Conservation (phyloP, 2,797 vertebrate genomes). For the Takifugu rubripes region DNA sequence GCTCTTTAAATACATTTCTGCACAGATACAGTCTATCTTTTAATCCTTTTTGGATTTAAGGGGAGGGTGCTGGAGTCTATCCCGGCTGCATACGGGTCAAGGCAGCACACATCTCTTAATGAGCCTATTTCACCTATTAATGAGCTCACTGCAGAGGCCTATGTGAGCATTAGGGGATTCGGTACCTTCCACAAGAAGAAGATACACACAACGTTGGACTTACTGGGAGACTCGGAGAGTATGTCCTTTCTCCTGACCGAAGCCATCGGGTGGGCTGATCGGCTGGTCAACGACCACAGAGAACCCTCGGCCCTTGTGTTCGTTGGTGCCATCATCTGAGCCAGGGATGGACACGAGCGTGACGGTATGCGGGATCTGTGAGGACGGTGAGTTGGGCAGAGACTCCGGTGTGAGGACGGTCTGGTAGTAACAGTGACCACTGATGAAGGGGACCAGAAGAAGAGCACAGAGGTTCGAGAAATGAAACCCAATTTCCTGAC, state of each 20-base stretch:
- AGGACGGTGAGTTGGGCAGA: constrained; percentile 84
- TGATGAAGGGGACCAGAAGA: constrained; percentile 41
- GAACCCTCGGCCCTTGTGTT: constrained; percentile 84
- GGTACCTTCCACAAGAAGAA: no score
- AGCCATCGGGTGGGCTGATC: constrained; percentile 73
- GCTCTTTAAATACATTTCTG: constrained; percentile 7
- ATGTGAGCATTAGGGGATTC: no score
- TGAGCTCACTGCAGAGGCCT: no score
- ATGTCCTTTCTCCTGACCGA: constrained; percentile 78
- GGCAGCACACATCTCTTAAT: no score
- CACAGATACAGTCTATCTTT: background rate
- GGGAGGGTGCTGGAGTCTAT: background rate
- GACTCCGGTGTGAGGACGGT: constrained; percentile 89
- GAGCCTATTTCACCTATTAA: no score
- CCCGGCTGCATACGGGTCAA: no score
- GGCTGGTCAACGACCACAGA: constrained; percentile 89
- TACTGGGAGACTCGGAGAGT: constrained; percentile 93
- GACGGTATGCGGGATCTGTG: constrained; percentile 93
- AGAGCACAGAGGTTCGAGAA: background rate
- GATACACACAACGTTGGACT: constrained; percentile 55
- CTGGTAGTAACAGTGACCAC: constrained; percentile 95
- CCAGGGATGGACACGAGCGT: constrained; percentile 95
- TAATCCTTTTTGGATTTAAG: no score
- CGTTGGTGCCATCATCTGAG: constrained; percentile 72
- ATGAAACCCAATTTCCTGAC: background rate